A percentile compares a stretch with the other conserved stretches of the same genome.
These are phyloP conservation scores for Spodoptera litura DNA, from an alignment of 1,140 invertebrate genomes.

Conservation along the genomic window DNA sequence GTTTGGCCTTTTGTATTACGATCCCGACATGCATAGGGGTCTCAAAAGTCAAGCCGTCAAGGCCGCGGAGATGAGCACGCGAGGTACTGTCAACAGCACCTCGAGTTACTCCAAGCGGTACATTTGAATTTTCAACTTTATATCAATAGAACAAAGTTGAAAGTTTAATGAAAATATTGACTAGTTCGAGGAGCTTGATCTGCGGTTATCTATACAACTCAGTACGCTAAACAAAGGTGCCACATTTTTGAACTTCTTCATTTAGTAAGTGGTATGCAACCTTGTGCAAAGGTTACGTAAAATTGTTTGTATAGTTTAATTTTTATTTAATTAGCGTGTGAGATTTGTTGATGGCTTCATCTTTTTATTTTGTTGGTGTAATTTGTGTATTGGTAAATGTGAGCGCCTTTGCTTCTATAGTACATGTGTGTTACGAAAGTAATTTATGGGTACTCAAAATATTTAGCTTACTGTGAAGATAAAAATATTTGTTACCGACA, in stretches of 20 bases:
- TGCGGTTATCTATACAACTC: not conserved
- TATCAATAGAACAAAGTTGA: too few relatives aligned
- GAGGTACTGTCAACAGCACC: not conserved
- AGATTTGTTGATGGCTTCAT: not conserved
- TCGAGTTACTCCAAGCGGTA: not conserved
- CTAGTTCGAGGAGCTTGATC: not conserved
- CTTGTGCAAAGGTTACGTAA: constrained; percentile 14
- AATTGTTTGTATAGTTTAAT: constrained; percentile 2
- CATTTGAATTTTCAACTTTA: too few relatives aligned
- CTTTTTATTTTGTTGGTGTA: too few relatives aligned
- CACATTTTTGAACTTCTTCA: constrained; percentile 21
- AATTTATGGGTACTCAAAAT: too few relatives aligned
- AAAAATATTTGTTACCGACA: too few relatives aligned
- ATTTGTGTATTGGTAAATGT: too few relatives aligned
- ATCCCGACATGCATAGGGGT: constrained; percentile 68
- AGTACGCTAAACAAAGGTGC: constrained; percentile 38
- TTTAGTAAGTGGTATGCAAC: not conserved
- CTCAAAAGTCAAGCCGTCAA: constrained; percentile 77
- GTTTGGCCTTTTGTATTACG: constrained; percentile 67
- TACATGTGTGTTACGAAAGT: too few relatives aligned
- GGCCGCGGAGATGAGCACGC: constrained; percentile 64
- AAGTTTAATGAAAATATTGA: too few relatives aligned
- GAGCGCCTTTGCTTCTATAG: too few relatives aligned
- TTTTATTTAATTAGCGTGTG: constrained; percentile 19
- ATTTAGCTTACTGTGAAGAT: too few relatives aligned